A percentile compares a stretch with the other conserved stretches of the same genome.
Conservation (phyloP, 2,113 vertebrate genomes). For the Probosciger aterrimus region DNA sequence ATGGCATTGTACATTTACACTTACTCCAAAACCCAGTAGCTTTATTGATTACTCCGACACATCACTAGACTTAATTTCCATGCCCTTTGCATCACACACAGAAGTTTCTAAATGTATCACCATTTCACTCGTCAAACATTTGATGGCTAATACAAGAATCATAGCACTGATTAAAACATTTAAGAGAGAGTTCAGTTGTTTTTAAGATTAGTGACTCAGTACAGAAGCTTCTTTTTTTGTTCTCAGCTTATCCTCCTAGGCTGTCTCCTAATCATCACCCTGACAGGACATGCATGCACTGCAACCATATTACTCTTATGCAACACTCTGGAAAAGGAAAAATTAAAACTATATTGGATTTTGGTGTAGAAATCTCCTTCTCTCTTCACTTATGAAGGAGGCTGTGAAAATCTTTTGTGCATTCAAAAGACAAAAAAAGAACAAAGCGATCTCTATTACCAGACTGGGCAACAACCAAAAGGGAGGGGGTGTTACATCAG, state of each 20-base stretch:
- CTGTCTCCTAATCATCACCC: not conserved
- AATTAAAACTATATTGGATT: not conserved
- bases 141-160: constrained; percentile 18
- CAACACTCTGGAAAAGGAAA: not conserved
- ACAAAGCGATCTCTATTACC: constrained; percentile 51
- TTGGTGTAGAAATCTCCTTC: not conserved
- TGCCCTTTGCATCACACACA: not conserved
- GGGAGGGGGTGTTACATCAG: constrained; percentile 23
- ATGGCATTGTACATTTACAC: not conserved
- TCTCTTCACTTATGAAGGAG: not conserved
- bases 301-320: not conserved
- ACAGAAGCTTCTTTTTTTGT: not conserved
- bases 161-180: not conserved
- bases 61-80: constrained; percentile 21
- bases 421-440: constrained; percentile 16
- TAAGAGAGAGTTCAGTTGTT: not conserved
- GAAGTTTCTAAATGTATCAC: constrained; percentile 29
- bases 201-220: constrained; percentile 11
- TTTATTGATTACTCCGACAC: constrained; percentile 16
- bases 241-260: not conserved
- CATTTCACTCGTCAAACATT: not conserved
- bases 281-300: accelerated
- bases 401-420: constrained; percentile 41
- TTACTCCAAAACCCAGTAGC: not conserved
- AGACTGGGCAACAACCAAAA: constrained; percentile 19